Evolutionary conservation across 1,140 invertebrate genomes (phyloP), one percentile per base, ranked within the genome.

Genomic region (Megalopta genalis): DNA sequence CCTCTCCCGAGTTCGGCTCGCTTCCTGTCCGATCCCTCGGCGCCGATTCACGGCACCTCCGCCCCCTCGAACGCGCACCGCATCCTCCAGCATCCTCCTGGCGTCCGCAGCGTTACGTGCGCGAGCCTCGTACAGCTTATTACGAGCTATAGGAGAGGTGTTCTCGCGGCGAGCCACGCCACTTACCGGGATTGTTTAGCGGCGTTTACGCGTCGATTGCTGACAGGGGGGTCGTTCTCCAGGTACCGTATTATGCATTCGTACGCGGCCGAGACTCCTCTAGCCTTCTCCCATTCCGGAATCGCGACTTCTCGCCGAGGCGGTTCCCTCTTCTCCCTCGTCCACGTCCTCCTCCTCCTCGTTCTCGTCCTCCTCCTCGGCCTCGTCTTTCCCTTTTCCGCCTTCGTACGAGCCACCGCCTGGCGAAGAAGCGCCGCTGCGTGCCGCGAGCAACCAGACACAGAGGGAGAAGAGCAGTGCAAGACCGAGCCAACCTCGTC

Each of bases 111-210:
- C 59, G 62, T 72, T 65, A 77, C 63, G 74, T 64, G 54, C 54
- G 23, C 72, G 39, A 77, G 27, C 25, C 54, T 37, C 46, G 49
- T 70, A 67, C 59, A 66, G 80, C 81, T 86, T 83, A 86, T 89
- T 89, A 88, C 84, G 71, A 82, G 73, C 68, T 75, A 79, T 78
- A 77, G 69, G 69, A 70, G 81, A 82, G 73, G 42, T 86, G 67
- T 82, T 86, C 84, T 87, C 76, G 72, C 54, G 60, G 65, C 80
- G 54, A 85, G 83, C 37, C 81, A 77, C 42, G 72, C 81, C 82
- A 84, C 82, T 88, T 87, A 85, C 81, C 62, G 65, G 72, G 82
- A 90, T 90, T 88, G 86, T 89, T 90, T 86, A 89, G 83, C 77
- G 59, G 78, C 82, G 76, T 88, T 89, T 90, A 88, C 79, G 86